Evolutionary conservation across 2,888 invertebrate genomes (phyloP), one percentile per base, ranked within the genome.

Genomic region (Tetragonisca angustula): DNA sequence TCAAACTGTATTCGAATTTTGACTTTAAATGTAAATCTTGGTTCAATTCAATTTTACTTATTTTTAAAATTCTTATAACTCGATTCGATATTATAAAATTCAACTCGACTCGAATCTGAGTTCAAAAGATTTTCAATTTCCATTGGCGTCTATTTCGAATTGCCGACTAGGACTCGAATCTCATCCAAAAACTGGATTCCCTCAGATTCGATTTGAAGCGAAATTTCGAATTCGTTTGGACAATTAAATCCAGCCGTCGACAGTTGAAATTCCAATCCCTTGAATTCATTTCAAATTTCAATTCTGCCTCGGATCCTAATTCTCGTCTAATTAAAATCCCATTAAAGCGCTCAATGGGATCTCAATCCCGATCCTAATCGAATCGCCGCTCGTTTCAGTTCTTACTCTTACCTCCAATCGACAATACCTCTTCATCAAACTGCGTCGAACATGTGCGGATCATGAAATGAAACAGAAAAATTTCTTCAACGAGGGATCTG

Each of bases 391-490:
- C 9, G 61, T 17, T 17, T 27, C 61, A 17, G 17, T 17, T 27
- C 24, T 27, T 24, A 61, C 56, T 56, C 0, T 56, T 43, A 43
- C 9, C 9, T n/a, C n/a, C n/a, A 15, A n/a, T 59, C n/a, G 24
- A n/a, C 43, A 43, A 43, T 27, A 27, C 27, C 43, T 43, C 15
- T 59, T 15, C 24, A n/a, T 59, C n/a, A 5, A 59, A 59, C 15
- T n/a, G n/a, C 9, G 21, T 15, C 21, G n/a, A 21, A 64, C 27
- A 32, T 11, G 32, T 43, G 43, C 43, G 1, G 43, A 9, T 43
- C 2, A 2, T 4, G 49, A 73, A 43, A 52, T 50, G 27, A 75
- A 24, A 70, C 21, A 52, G 21, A 36, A 62, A 70, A 62, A 76
- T 76, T 61, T n/a, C 24, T 19, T 2, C 49, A 11, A 50, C 24